A percentile compares a stretch with the other conserved stretches of the same genome.
Conservation (phyloP, 2,797 vertebrate species). For the Muraenolepis orangiensis region DNA sequence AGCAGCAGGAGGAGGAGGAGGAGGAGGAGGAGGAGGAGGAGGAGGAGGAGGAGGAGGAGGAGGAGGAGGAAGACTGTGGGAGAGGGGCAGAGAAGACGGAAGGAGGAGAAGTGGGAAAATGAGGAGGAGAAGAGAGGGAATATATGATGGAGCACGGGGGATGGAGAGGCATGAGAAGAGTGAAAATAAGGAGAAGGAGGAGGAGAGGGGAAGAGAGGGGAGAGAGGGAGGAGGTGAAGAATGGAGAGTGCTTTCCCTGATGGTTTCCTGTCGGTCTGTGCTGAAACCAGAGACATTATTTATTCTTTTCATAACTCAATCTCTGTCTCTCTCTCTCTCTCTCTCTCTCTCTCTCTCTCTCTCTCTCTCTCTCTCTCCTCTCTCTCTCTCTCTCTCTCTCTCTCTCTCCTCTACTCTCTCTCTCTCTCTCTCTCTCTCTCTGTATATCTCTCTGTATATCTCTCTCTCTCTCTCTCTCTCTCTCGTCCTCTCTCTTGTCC, state of each 20-base stretch:
- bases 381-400: constrained; percentile 3
- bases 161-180: neutral
- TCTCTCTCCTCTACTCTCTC: neutral
- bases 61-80: neutral
- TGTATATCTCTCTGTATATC: neutral
- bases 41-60: neutral
- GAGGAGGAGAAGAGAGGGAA: neutral
- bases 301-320: neutral
- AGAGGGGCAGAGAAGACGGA: neutral
- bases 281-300: constrained; percentile 15
- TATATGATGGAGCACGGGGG: neutral
- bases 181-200: neutral
- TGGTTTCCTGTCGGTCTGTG: neutral
- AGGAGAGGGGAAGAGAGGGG: neutral
- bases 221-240: neutral
- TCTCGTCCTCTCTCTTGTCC: neutral
- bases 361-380: neutral
- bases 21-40: neutral
- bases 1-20: neutral
- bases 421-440: neutral
- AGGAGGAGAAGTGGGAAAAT: neutral
- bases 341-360: neutral
- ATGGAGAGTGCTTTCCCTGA: neutral
- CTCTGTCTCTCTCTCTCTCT: neutral
- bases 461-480: neutral